Percentiles rank a stretch among this genome's conserved stretches.
phyloP scores from a whole-genome alignment of 2,113 vertebrate species.

The Danio rerio region GRCz12tu NC_133191.1:25255501-25256000 shows the following conservation, averaged over 20 bases:
- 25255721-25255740: too few relatives aligned
- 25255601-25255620: too few relatives aligned
- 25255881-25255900: constrained; percentile 66
- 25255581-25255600: too few relatives aligned
- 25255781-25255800: constrained; percentile 76
- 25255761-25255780: constrained; percentile 67
- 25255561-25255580: too few relatives aligned
- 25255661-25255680: too few relatives aligned
- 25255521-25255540: too few relatives aligned
- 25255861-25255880: constrained; percentile 63
- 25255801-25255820: constrained; percentile 72
- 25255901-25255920: constrained; percentile 71
- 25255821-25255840: constrained; percentile 57
- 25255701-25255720: background rate
- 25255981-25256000: constrained; percentile 67
- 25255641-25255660: too few relatives aligned
- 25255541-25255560: too few relatives aligned
- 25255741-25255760: background rate
- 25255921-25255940: constrained; percentile 69
- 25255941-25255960: constrained; percentile 67
- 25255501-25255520: too few relatives aligned
- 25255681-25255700: too few relatives aligned
- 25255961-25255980: constrained; percentile 73
- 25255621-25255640: too few relatives aligned
- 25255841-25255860: constrained; percentile 72